Base-by-base conservation (phyloP, 2,888 invertebrate species). In the Oxystoma pomonae region DNA sequence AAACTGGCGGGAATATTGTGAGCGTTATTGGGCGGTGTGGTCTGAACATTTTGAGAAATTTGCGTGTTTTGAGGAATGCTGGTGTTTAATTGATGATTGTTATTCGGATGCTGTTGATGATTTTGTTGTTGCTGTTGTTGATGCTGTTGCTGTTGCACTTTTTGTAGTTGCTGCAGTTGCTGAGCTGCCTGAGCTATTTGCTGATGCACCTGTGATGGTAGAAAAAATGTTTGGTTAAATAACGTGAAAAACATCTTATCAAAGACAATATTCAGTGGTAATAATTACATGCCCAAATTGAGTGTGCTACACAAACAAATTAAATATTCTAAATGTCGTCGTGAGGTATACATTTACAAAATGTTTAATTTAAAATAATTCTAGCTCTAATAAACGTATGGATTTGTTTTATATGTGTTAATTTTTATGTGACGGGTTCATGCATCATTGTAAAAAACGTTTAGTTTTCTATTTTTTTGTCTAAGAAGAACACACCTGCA, bases 131-230 rank as follows among this genome's bases (percentile, higher is more conserved):
- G 67, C 49, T 81, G 69, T 74, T 62, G 80, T 73, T 66, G 81
- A 76, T 72, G 78, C 75, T 71, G 76, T 76, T 91, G 91, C 61
- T 81, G 80, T 65, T 83, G 83, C 61, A 81, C 80, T 72, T 90
- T 88, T 71, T 92, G 92, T 63, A 93, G 83, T 69, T 91, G 91
- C 74, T 92, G 92, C 64, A 92, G 83, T 77, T 92, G 92, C 76
- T 92, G 92, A 35, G 92, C 91, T 51, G 92, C 92, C 79, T 93
- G 93, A 51, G 91, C 91, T 74, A 93, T 88, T 77, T 93, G 93
- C n/a, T n/a, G n/a, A 78, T 90, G 90, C 65, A 90, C 89, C 90
- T 90, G 79, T 21, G 70, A 73, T 58, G 53, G 57, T 16, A 53
- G 5, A 9, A 17, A 35, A 35, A 35, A 7, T 35, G 5, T 7